Evolutionary conservation across 2,113 vertebrate genomes (phyloP), one percentile per base, ranked within the genome.

Genomic region (Oryzias curvinotus): DNA sequence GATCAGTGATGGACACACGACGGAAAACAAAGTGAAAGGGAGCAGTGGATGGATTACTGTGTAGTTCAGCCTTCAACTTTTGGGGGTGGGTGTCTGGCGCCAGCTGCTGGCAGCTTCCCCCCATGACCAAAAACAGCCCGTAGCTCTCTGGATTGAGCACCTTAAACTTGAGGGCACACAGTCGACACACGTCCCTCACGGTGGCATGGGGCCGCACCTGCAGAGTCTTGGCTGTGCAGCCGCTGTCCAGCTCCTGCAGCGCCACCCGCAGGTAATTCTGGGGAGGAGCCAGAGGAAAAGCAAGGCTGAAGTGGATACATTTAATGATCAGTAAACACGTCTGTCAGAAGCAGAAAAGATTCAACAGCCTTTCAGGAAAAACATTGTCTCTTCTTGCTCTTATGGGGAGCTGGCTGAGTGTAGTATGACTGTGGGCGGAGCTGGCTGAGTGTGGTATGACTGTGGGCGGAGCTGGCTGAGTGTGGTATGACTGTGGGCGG

Each of bases 251-350:
- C 36, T 96, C 94, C 83, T 98, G 95, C 83, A 99, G 92, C 0
- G 96, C 97, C 71, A 98, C 97, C 36, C 97, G 93, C 68, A 98
- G 92, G 84, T 96, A 98, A 87, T 97, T 98, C 97, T 42, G 49
- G 46, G 19, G 41, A 10, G 44, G 4, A 41, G 19, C 7, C 17
- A 62, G 12, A 51, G 46, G 26, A 57, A 52, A 36, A 36, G 36
- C 8, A 36, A 36, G 0, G 30, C 8, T 36, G 8, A 36, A 8
- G 30, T 1, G 30, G 30, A 36, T 10, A 36, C 21, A 23, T 10
- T 7, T 1, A 0, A 28, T 28, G 30, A 36, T 36, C 36, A 10
- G 12, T 12, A 36, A 8, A 36, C 36, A 36, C 2, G 36, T 36
- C 7, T 36, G 30, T 36, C 10, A 36, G 36, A 36, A 36, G 7